Evolutionary conservation across 2,888 invertebrate genomes (phyloP).

Genomic region (Pristionchus fissidentatus): DNA sequence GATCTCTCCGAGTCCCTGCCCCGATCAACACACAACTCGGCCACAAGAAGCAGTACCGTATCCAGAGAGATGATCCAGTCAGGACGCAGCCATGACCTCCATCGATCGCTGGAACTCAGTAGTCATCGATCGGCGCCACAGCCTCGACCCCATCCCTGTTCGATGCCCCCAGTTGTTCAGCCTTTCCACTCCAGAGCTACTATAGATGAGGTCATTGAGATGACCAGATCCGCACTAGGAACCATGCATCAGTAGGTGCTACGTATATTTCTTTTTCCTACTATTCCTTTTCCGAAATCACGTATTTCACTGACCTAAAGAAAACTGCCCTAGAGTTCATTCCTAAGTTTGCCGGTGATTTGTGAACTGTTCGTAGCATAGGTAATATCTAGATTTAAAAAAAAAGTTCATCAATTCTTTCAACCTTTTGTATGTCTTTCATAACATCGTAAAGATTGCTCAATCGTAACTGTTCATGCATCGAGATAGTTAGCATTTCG

Average conservation of each 20-base stretch:
- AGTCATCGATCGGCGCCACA: background rate
- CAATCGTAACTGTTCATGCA: conserved; percentile 29
- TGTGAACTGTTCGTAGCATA: background rate
- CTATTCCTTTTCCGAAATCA: background rate
- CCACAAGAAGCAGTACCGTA: background rate
- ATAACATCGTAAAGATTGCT: background rate
- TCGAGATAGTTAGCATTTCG: conserved; percentile 33
- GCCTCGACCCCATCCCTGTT: background rate
- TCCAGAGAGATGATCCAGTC: background rate
- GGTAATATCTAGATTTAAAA: background rate
- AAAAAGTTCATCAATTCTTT: background rate
- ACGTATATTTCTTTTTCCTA: too few species aligned
- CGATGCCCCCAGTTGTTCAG: background rate
- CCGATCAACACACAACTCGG: conserved; percentile 12
- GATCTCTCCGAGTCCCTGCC: conserved; percentile 54
- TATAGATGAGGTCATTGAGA: conserved; percentile 46
- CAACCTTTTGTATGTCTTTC: background rate
- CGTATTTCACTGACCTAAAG: too few species aligned
- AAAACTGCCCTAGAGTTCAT: too few species aligned
- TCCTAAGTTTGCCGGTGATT: background rate
- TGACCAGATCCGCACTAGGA: conserved; percentile 36
- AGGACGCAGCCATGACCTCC: background rate
- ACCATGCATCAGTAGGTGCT: conserved; percentile 39
- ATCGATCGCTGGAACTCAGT: background rate
- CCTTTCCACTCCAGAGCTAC: background rate